phyloP scores from a whole-genome alignment of 1,140 invertebrate genomes.

The Neuroterus valhalla region DNA sequence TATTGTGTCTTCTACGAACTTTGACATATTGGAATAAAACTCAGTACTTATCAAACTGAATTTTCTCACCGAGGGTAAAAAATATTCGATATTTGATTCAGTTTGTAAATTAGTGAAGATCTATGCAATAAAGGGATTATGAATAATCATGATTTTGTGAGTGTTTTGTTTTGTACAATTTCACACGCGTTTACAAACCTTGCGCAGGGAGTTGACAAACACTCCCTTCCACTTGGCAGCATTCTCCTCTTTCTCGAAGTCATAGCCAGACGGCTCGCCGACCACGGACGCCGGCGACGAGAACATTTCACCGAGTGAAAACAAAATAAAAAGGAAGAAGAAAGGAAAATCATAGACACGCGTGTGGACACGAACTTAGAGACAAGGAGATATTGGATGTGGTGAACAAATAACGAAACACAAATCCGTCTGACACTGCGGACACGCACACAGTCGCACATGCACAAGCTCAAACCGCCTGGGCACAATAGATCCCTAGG shows the following conservation, averaged over 20 bases:
- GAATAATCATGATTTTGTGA: conserved; percentile 8
- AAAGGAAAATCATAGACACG: conserved; percentile 53
- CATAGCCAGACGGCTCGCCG: conserved; percentile 83
- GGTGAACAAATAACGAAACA: background rate
- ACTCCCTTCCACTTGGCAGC: conserved; percentile 91
- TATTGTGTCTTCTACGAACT: conserved; percentile 1
- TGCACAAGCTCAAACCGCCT: background rate
- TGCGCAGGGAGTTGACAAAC: conserved; percentile 86
- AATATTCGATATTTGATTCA: conserved; percentile 5
- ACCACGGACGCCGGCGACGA: conserved; percentile 74
- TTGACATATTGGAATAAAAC: conserved; percentile 30
- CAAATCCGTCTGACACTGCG: background rate
- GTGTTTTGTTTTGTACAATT: background rate
- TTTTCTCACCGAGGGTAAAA: background rate
- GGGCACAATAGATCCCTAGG: background rate
- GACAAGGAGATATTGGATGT: background rate
- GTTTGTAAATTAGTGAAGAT: conserved; percentile 9
- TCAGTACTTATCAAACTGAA: conserved; percentile 18
- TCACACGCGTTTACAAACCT: conserved; percentile 73
- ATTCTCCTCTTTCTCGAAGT: conserved; percentile 92
- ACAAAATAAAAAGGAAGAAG: conserved; percentile 47
- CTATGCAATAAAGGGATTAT: conserved; percentile 1
- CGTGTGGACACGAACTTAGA: conserved; percentile 24
- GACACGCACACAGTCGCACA: conserved; percentile 3
- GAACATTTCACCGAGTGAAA: conserved; percentile 74